Evolutionary conservation across 2,113 vertebrate species (phyloP), one percentile per base, ranked within the genome.

Genomic region (Equus przewalskii): DNA sequence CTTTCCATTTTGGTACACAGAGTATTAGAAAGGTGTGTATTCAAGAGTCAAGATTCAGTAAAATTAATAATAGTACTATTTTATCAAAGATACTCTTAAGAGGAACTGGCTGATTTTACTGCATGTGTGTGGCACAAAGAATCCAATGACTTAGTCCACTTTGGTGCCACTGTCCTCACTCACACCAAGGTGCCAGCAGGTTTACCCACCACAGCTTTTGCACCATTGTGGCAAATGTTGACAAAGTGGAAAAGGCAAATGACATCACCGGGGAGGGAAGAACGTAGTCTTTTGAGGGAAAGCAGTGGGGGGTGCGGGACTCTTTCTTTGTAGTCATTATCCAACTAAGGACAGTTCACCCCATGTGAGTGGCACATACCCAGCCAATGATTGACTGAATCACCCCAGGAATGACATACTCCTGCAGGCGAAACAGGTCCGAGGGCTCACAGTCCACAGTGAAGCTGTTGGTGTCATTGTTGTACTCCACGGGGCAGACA

Each of bases 401-500:
- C 87, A 99, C 92, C 49, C 97, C 36, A 1, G 99, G 99, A 95
- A 99, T 98, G 86, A 97, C 98, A 96, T 99, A 99, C 67, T 99
- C 99, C 94, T 99, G 99, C 1, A 99, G 99, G 98, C 99, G 99
- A 98, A 99, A 99, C 9, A 99, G 99, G 80, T 99, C 99, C 0
- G 99, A 99, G 0, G 99, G 99, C 81, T 99, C 99, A 26, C 99
- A 99, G 98, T 99, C 99, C 98, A 99, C 99, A 0, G 99, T 99
- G 98, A 99, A 99, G 91, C 99, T 99, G 99, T 99, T 99, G 98
- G 99, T 99, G 98, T 99, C 99, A 0, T 99, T 99, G 99, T 99
- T 99, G 98, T 99, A 99, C 98, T 99, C 99, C 98, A 99, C 99
- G 0, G 99, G 99, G 96, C 99, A 99, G 28, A 99, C 99, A n/a